Conservation (phyloP, 2,797 vertebrate species). For the Gouania willdenowi region DNA sequence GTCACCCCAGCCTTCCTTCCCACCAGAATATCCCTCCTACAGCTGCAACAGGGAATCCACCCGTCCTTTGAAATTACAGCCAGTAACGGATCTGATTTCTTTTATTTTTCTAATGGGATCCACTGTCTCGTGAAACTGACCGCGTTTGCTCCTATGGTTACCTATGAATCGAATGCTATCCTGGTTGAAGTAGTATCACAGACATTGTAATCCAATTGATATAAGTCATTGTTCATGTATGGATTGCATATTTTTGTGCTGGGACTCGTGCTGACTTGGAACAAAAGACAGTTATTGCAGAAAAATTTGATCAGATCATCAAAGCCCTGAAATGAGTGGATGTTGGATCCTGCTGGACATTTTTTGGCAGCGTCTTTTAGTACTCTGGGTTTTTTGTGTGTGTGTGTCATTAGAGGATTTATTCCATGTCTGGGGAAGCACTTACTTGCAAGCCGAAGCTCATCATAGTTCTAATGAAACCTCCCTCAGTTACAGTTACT, state of each 20-base stretch:
- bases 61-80: constrained; percentile 49
- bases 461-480: constrained; percentile 2
- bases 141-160: constrained; percentile 32
- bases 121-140: constrained; percentile 34
- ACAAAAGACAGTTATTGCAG: constrained; percentile 3
- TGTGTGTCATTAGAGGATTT: background rate
- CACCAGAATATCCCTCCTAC: constrained; percentile 39
- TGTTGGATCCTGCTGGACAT: too few species aligned
- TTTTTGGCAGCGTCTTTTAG: too few species aligned
- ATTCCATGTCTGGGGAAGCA: constrained; percentile 25
- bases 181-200: constrained; percentile 35
- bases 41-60: constrained; percentile 25
- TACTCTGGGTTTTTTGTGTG: too few species aligned
- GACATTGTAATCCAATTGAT: constrained; percentile 18
- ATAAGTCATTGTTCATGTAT: constrained; percentile 9
- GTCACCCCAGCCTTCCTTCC: constrained; percentile 32
- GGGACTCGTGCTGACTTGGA: background rate
- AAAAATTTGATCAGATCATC: constrained; percentile 13
- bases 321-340: too few species aligned
- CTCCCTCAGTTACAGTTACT: constrained; percentile 10
- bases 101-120: constrained; percentile 44
- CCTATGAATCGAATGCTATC: constrained; percentile 39
- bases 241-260: constrained; percentile 1
- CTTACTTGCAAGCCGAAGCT: constrained; percentile 8
- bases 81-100: constrained; percentile 27